These are phyloP conservation scores for Diloba caeruleocephala DNA, from an alignment of 2,888 invertebrate species.

Conservation along the genomic window DNA sequence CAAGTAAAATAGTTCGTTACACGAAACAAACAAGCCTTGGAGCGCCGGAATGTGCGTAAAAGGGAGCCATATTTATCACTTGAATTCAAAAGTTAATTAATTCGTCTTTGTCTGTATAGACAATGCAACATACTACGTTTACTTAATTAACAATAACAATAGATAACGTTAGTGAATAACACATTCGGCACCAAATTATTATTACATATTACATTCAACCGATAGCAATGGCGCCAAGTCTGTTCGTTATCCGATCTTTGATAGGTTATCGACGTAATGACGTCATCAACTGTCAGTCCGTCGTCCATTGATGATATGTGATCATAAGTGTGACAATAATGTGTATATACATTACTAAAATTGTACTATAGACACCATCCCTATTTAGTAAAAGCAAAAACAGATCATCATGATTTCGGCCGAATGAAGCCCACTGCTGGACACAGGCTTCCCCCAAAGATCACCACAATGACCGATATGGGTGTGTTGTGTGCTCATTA, in stretches of 20 bases:
- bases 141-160: conserved; percentile 1
- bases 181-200: conserved; percentile 6
- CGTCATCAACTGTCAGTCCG: conserved; percentile 65
- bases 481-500: no score
- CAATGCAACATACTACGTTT: conserved; percentile 9
- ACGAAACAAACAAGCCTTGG: no score
- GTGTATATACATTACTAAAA: conserved; percentile 28
- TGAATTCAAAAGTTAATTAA: not conserved
- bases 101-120: conserved; percentile 4
- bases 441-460: no score
- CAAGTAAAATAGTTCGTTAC: no score
- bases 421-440: no score
- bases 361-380: conserved; percentile 11
- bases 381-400: no score
- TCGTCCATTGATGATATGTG: conserved; percentile 25
- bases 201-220: conserved; percentile 22
- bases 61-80: not conserved
- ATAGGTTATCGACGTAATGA: conserved; percentile 71
- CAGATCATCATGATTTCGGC: no score
- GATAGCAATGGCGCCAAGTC: conserved; percentile 69
- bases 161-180: conserved; percentile 20
- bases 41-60: no score
- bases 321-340: conserved; percentile 37
- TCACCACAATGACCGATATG: no score
- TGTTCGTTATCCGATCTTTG: conserved; percentile 66